Evolutionary conservation across 2,888 invertebrate species (phyloP).

Genomic region (Toxonevra muliebris): DNA sequence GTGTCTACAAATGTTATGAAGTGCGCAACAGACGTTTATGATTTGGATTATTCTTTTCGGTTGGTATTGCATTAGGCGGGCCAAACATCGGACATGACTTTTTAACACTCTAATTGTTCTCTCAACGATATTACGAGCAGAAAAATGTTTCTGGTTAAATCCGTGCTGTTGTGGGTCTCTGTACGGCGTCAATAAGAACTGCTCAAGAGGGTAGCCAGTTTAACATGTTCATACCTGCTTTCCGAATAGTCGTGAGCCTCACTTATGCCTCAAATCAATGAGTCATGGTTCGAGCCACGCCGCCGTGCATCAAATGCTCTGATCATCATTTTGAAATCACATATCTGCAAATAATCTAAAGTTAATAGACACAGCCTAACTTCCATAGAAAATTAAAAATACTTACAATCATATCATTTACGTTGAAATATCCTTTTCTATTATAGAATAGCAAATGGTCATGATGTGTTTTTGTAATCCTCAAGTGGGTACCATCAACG

Average conservation of each 20-base stretch:
- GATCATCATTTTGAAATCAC: slow-evolving; percentile 17
- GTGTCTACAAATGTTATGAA: slow-evolving; percentile 15
- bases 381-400: too few relatives aligned
- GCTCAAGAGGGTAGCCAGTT: slow-evolving; percentile 22
- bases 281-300: slow-evolving; percentile 12
- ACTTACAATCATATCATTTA: slow-evolving; percentile 17
- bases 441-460: slow-evolving; percentile 15
- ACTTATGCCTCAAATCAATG: slow-evolving; percentile 17
- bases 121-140: slow-evolving; percentile 21
- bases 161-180: slow-evolving; percentile 11
- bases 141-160: slow-evolving; percentile 19
- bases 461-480: slow-evolving; percentile 15
- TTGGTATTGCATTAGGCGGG: slow-evolving; percentile 7
- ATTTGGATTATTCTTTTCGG: slow-evolving; percentile 8
- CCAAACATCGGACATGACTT: slow-evolving; percentile 16
- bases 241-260: slow-evolving; percentile 9
- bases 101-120: slow-evolving; percentile 17
- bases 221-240: slow-evolving; percentile 16
- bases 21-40: slow-evolving; percentile 15
- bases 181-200: slow-evolving; percentile 22
- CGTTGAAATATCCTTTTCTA: slow-evolving; percentile 19
- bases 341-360: slow-evolving; percentile 7
- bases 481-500: too few relatives aligned
- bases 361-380: neutral
- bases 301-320: slow-evolving; percentile 13